Evolutionary conservation across 1,140 invertebrate genomes (phyloP).

Genomic region (Lamellibrachia luymesi): DNA sequence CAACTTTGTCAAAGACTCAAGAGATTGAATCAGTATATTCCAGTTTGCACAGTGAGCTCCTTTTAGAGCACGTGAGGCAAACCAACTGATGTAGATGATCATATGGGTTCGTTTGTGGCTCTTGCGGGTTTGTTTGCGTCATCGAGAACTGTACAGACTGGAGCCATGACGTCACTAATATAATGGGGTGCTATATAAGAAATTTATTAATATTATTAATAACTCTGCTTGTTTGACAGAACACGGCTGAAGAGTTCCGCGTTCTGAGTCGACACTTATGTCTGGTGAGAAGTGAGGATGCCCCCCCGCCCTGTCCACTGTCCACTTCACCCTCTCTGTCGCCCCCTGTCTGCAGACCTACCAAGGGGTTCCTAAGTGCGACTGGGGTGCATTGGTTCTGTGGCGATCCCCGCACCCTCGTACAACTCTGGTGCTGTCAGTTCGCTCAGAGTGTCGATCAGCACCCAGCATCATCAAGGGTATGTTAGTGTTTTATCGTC

Average conservation of each 20-base stretch:
- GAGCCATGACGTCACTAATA: too few relatives aligned
- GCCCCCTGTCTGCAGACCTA: not conserved
- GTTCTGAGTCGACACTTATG: not conserved
- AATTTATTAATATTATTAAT: too few relatives aligned
- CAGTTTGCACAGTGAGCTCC: too few relatives aligned
- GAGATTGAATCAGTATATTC: too few relatives aligned
- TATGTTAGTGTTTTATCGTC: not conserved
- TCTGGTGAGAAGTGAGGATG: not conserved
- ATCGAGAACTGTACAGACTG: too few relatives aligned
- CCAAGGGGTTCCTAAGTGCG: not conserved
- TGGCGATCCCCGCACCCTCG: not conserved
- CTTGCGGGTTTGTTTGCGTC: too few relatives aligned
- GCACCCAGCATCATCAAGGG: not conserved
- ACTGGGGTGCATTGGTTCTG: conserved; percentile 9
- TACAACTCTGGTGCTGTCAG: conserved; percentile 19
- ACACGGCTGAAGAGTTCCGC: not conserved
- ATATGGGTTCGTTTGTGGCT: too few relatives aligned
- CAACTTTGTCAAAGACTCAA: too few relatives aligned
- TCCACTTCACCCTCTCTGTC: not conserved
- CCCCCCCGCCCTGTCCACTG: too few relatives aligned
- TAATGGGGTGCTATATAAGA: too few relatives aligned
- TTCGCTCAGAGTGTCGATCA: conserved; percentile 2
- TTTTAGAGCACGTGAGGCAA: too few relatives aligned
- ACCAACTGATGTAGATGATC: too few relatives aligned
- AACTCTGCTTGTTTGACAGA: not conserved